Evolutionary conservation across 2,113 vertebrate species (phyloP).

Genomic region (human (Homo sapiens)): DNA sequence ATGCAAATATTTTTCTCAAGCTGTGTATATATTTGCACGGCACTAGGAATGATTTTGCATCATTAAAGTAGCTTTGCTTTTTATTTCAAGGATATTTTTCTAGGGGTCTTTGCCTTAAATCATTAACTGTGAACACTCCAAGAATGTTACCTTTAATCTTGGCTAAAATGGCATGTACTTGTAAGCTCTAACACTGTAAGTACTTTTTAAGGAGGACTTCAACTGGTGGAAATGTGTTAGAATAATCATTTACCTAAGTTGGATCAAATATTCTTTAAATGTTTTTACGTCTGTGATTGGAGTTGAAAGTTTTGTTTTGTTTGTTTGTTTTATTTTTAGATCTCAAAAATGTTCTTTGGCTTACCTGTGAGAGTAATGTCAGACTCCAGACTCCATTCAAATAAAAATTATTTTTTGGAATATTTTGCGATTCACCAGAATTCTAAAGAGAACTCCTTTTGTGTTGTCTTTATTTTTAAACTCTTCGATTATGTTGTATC

Average conservation of each 20-base stretch:
- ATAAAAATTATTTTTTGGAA: neutral
- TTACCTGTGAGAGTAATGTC: conserved; percentile 35
- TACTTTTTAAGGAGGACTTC: neutral
- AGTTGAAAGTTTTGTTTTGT: conserved; percentile 16
- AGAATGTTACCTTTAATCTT: conserved; percentile 48
- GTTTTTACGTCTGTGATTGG: neutral
- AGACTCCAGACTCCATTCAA: conserved; percentile 34
- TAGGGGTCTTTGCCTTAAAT: neutral
- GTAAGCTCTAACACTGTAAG: neutral
- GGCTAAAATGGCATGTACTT: neutral
- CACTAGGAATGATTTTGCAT: neutral
- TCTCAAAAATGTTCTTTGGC: neutral
- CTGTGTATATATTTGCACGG: neutral
- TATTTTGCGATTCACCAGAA: neutral
- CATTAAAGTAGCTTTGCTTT: neutral
- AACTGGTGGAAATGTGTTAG: neutral
- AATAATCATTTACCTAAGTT: neutral
- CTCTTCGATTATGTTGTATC: neutral
- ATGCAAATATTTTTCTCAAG: neutral
- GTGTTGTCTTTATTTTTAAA: conserved; percentile 17
- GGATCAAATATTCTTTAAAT: neutral
- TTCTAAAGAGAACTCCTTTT: neutral
- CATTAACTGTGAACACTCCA: conserved; percentile 31
- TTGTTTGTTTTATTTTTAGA: neutral
- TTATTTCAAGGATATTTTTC: neutral